Conservation (phyloP, 1,140 invertebrate species). For the Heliconius nattereri region DNA sequence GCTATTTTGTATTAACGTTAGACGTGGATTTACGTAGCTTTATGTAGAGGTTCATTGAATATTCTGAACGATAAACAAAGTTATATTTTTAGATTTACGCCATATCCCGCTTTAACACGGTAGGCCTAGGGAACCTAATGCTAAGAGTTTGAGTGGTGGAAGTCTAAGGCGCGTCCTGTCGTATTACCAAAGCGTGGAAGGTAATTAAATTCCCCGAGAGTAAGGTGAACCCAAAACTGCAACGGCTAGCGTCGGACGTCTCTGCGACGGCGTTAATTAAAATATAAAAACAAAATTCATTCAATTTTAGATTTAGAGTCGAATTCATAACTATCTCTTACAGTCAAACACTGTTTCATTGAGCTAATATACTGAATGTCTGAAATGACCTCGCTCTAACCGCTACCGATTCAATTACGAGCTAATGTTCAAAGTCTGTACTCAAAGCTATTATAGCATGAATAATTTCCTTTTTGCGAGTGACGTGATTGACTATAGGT, state of each 20-base stretch:
- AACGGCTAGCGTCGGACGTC: too few species aligned
- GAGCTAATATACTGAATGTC: neutral
- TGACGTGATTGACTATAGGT: neutral
- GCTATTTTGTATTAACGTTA: neutral
- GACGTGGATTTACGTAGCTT: constrained; percentile 5
- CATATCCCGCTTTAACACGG: neutral
- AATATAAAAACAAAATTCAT: too few species aligned
- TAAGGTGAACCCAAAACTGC: neutral
- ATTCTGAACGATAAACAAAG: neutral
- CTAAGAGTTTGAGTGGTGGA: neutral
- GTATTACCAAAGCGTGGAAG: too few species aligned
- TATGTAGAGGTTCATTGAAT: neutral
- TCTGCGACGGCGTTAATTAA: too few species aligned
- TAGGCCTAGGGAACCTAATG: neutral
- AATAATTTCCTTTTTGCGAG: neutral
- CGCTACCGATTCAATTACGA: neutral
- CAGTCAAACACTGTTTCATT: neutral
- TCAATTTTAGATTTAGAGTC: too few species aligned
- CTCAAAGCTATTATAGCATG: too few species aligned
- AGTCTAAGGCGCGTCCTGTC: too few species aligned
- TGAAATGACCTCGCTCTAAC: neutral
- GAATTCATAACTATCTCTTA: neutral
- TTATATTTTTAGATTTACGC: neutral
- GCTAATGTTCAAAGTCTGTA: neutral
- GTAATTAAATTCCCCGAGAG: neutral